Percentiles rank a stretch among this genome's conserved stretches.
These are phyloP conservation scores for Schlechtendalia chinensis DNA, from an alignment of 1,140 invertebrate genomes.

Conservation along the genomic window DNA sequence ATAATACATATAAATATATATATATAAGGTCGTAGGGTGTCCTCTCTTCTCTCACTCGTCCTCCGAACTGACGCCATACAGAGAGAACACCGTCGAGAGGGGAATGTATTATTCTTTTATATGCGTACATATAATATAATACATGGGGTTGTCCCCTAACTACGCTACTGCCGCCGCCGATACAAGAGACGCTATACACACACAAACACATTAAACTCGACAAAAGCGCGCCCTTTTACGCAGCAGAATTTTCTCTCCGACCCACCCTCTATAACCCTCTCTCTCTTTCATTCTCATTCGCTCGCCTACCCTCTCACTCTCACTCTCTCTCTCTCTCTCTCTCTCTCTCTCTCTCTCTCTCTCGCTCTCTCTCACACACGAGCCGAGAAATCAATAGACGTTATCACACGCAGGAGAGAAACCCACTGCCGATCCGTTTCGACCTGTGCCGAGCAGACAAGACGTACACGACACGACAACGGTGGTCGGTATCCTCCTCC, in stretches of 20 bases:
- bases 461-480: neutral
- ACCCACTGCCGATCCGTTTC: neutral
- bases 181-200: neutral
- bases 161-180: neutral
- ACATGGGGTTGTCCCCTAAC: conserved; percentile 40
- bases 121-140: conserved; percentile 23
- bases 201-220: neutral
- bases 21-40: neutral
- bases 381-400: conserved; percentile 46
- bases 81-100: neutral
- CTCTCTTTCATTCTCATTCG: neutral
- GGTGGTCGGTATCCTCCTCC: neutral
- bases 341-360: neutral
- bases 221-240: conserved; percentile 44
- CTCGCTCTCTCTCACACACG: neutral
- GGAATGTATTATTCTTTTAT: conserved; percentile 42
- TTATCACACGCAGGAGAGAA: conserved; percentile 22
- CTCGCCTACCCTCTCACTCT: too few species aligned
- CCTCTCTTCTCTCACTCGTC: neutral
- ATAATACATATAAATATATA: neutral
- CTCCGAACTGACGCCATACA: conserved; percentile 8
- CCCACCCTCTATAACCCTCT: too few species aligned
- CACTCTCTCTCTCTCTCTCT: neutral
- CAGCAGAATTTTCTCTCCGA: neutral
- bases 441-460: conserved; percentile 15